Conservation (phyloP, 2,888 invertebrate species). For the Orthosia cruda region DNA sequence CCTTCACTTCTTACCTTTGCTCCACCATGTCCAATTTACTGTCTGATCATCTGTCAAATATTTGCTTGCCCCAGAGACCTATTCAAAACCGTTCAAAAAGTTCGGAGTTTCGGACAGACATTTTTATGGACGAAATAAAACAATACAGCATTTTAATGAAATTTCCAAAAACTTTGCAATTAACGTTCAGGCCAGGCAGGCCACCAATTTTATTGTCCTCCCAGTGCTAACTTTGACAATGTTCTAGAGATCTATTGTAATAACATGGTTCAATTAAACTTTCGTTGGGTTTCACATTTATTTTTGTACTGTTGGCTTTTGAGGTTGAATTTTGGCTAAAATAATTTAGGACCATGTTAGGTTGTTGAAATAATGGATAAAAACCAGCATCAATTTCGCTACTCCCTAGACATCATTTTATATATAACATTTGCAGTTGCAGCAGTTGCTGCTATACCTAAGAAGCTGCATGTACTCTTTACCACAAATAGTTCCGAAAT, state of each 20-base stretch:
- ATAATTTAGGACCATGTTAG: conserved; percentile 9
- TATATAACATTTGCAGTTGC: background rate
- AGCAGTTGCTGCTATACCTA: background rate
- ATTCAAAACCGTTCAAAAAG: background rate
- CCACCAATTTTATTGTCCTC: conserved; percentile 32
- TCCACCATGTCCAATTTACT: background rate
- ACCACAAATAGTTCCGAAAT: too few relatives aligned
- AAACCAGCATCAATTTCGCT: background rate
- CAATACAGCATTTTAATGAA: conserved; percentile 21
- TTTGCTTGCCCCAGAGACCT: background rate
- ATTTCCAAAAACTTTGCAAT: conserved; percentile 34
- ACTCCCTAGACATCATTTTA: background rate
- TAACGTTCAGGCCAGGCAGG: conserved; percentile 6
- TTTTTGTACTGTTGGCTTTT: conserved; percentile 13
- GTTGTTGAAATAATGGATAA: background rate
- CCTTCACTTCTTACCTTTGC: background rate
- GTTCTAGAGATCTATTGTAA: conserved; percentile 26
- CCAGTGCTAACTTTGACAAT: conserved; percentile 18
- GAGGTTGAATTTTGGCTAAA: background rate
- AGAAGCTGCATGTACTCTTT: background rate
- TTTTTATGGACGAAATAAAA: conserved; percentile 8
- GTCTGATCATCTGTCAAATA: background rate
- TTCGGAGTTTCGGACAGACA: background rate
- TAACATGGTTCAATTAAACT: conserved; percentile 41
- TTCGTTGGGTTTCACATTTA: conserved; percentile 10